A percentile compares a stretch with the other conserved stretches of the same genome.
These are phyloP conservation scores for Monodelphis domestica DNA, from an alignment of 2,797 vertebrate genomes.

Conservation along the genomic window DNA sequence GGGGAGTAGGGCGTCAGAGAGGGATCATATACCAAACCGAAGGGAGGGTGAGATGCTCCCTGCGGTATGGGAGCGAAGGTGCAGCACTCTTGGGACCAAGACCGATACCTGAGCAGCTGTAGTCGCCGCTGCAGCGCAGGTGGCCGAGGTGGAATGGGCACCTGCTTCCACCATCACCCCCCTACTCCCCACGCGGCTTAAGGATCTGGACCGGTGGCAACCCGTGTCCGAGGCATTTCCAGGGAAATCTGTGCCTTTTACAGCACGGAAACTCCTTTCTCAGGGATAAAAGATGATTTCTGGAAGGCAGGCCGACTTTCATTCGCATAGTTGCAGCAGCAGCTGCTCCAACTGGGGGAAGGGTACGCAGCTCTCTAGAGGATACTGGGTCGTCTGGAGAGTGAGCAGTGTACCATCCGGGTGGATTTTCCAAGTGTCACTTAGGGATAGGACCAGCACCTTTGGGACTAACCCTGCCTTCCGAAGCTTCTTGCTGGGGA, in stretches of 20 bases:
- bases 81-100: too few species aligned
- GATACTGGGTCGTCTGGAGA: not conserved
- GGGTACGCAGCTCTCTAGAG: not conserved
- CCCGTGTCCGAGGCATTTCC: not conserved
- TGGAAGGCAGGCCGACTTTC: not conserved
- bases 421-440: not conserved
- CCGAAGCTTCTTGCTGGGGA: not conserved
- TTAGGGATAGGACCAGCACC: not conserved
- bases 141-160: not conserved
- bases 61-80: not conserved
- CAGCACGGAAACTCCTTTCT: not conserved
- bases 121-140: not conserved
- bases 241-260: not conserved
- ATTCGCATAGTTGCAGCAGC: not conserved
- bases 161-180: not conserved
- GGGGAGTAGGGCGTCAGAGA: not conserved
- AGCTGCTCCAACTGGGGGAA: not conserved
- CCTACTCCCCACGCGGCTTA: not conserved
- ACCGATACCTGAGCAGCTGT: not conserved
- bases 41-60: not conserved
- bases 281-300: not conserved
- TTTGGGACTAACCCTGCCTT: not conserved
- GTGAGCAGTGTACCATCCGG: not conserved
- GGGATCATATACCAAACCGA: not conserved
- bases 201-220: not conserved